These are phyloP conservation scores for Triplophysa tibetana DNA, from an alignment of 2,113 vertebrate genomes.

Conservation along the genomic window DNA sequence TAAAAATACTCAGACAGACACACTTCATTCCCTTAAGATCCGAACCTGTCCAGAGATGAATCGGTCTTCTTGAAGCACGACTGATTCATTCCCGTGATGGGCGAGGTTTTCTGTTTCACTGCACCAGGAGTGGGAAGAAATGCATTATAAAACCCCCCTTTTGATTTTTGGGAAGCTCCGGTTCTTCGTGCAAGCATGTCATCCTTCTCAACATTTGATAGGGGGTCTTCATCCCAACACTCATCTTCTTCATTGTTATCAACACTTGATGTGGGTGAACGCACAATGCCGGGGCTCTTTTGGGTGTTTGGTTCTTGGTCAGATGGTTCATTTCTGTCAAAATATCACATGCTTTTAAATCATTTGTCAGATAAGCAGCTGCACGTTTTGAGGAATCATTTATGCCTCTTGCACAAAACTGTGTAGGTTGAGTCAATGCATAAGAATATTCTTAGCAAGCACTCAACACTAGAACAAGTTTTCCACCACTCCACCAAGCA, in stretches of 20 bases:
- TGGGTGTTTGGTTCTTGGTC: constrained; percentile 56
- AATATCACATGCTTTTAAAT: constrained; percentile 50
- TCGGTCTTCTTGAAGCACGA: constrained; percentile 52
- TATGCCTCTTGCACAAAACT: background rate
- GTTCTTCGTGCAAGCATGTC: constrained; percentile 80
- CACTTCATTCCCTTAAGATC: constrained; percentile 1
- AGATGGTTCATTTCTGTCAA: constrained; percentile 59
- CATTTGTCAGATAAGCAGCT: background rate
- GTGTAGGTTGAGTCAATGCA: too few species aligned
- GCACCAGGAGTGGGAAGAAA: constrained; percentile 72
- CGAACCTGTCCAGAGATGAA: constrained; percentile 65
- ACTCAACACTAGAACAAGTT: background rate
- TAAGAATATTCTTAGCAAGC: too few species aligned
- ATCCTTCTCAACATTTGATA: constrained; percentile 76
- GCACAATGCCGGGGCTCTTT: constrained; percentile 31
- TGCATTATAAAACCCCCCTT: constrained; percentile 42
- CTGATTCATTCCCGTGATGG: constrained; percentile 47
- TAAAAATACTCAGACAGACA: background rate
- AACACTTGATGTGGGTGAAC: background rate
- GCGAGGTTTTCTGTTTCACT: constrained; percentile 56
- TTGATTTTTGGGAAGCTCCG: constrained; percentile 63
- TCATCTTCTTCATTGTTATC: constrained; percentile 29
- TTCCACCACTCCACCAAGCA: background rate
- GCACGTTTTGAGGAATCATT: background rate
- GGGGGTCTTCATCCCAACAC: constrained; percentile 49